phyloP scores from a whole-genome alignment of 2,113 vertebrate species.

The Alectura lathami region DNA sequence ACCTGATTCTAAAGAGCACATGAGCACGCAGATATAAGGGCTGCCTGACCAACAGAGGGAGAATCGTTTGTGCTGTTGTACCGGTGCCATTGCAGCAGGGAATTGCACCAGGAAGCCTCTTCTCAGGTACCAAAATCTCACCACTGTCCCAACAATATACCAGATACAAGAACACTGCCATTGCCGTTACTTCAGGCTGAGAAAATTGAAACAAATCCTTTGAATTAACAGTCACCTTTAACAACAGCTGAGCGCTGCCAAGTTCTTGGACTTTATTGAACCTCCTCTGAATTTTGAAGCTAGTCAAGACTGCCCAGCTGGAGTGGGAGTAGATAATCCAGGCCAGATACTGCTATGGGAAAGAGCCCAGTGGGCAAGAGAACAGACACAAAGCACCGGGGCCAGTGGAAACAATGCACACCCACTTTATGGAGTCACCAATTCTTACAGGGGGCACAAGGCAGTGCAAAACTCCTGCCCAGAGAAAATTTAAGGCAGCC shows the following conservation, averaged over 20 bases:
- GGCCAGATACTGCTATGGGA: background rate
- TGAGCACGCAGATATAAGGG: background rate
- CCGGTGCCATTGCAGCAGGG: background rate
- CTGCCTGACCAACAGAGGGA: background rate
- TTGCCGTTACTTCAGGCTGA: background rate
- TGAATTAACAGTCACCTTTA: background rate
- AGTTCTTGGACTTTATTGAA: background rate
- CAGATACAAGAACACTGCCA: background rate
- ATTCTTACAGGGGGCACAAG: background rate
- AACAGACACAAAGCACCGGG: background rate
- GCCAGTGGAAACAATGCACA: background rate
- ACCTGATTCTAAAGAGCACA: background rate
- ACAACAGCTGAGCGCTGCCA: background rate
- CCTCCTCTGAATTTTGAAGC: background rate
- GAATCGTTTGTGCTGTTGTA: background rate
- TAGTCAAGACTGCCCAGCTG: background rate
- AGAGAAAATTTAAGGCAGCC: background rate
- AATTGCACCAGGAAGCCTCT: background rate
- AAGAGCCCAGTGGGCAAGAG: background rate
- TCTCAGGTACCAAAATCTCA: background rate
- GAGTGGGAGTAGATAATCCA: background rate
- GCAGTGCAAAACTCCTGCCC: background rate
- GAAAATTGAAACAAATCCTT: background rate
- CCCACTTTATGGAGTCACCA: background rate
- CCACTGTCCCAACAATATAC: background rate